phyloP scores from a whole-genome alignment of 2,797 vertebrate genomes.

The Poecilia wingei region DNA sequence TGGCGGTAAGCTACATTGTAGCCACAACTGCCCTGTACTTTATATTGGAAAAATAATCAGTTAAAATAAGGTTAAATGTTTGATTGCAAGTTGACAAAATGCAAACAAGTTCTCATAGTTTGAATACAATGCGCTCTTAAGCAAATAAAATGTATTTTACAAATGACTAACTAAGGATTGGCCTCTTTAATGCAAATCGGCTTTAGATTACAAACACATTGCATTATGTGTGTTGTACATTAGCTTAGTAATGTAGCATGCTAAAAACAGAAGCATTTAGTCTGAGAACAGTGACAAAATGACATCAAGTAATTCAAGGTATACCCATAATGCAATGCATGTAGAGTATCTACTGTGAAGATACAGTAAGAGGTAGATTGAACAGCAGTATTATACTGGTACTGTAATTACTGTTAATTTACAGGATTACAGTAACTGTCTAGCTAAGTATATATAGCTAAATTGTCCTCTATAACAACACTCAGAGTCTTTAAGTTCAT shows the following conservation, averaged over 20 bases:
- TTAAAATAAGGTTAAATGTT: not conserved
- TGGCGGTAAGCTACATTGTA: not conserved
- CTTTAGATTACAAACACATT: not conserved
- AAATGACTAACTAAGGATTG: slow-evolving; percentile 21
- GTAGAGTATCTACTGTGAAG: not conserved
- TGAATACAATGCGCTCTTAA: not conserved
- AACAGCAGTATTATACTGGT: not conserved
- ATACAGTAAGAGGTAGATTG: not conserved
- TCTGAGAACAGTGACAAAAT: not conserved
- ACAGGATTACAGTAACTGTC: not conserved
- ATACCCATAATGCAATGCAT: not conserved
- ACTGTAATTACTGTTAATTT: not conserved
- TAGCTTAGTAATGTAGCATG: not conserved
- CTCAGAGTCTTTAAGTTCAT: not conserved
- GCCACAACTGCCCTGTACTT: not conserved
- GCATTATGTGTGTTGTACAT: not conserved
- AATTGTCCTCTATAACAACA: not conserved
- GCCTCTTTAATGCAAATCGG: slow-evolving; percentile 1
- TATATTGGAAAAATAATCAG: not conserved
- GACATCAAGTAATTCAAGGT: not conserved
- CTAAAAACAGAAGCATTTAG: not conserved
- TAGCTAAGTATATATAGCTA: not conserved
- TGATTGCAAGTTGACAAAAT: not conserved
- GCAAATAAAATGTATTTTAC: not conserved
- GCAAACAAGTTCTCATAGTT: not conserved